A percentile compares a stretch with the other conserved stretches of the same genome.
Evolutionary conservation across 1,140 invertebrate species (phyloP).

Genomic region (Polyergus mexicanus): DNA sequence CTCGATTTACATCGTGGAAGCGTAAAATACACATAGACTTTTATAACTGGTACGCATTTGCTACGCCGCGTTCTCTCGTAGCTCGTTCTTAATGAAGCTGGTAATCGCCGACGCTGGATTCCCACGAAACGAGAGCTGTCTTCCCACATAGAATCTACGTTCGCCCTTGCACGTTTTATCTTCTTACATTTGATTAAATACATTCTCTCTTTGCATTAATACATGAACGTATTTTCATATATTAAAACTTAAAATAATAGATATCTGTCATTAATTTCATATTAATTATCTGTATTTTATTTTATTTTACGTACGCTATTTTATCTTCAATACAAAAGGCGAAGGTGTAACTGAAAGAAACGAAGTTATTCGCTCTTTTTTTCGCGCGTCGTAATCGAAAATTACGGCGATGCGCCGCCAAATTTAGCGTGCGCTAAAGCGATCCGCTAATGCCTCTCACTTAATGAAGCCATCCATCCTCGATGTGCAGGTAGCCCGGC

Average conservation of each 20-base stretch:
- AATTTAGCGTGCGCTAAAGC: conserved; percentile 34
- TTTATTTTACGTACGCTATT: not conserved
- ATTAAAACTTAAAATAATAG: too few relatives aligned
- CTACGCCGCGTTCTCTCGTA: conserved; percentile 14
- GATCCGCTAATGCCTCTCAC: conserved; percentile 35
- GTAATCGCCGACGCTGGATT: conserved; percentile 12
- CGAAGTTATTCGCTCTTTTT: not conserved
- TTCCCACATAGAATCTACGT: conserved; percentile 4
- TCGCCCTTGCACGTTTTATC: conserved; percentile 7
- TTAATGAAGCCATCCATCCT: conserved; percentile 56
- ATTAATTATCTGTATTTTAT: not conserved
- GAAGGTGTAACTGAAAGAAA: not conserved
- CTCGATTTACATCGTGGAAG: conserved; percentile 31
- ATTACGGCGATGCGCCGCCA: conserved; percentile 10
- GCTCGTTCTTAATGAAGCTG: not conserved
- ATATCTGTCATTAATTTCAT: not conserved
- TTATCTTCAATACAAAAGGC: not conserved
- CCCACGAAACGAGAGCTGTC: not conserved
- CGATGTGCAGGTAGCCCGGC: conserved; percentile 28
- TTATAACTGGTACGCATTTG: conserved; percentile 9
- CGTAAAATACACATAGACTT: conserved; percentile 12
- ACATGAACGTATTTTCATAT: too few relatives aligned
- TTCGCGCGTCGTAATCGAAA: conserved; percentile 31
- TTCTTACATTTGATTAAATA: not conserved
- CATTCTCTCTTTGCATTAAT: not conserved